These are phyloP conservation scores for Stegodyphus dumicola DNA, from an alignment of 1,140 invertebrate genomes.

Conservation along the genomic window DNA sequence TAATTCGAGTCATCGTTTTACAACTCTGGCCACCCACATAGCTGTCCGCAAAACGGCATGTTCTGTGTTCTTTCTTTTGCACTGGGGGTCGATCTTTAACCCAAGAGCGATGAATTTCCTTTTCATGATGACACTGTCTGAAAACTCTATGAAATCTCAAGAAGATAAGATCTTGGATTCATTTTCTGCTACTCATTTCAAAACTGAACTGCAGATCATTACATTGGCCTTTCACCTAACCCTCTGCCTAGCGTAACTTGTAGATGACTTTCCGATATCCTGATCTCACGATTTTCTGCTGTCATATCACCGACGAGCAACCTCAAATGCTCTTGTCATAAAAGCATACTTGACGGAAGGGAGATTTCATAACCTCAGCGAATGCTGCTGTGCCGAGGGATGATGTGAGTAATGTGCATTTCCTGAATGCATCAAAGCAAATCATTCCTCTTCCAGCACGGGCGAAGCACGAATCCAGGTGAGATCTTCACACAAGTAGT, in stretches of 20 bases:
- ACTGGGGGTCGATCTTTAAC: conserved; percentile 20
- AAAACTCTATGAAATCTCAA: conserved; percentile 50
- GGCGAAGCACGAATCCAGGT: no score
- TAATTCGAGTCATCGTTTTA: no score
- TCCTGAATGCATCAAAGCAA: no score
- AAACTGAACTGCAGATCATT: conserved; percentile 1
- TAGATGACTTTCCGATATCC: conserved; percentile 39
- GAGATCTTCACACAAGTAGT: no score
- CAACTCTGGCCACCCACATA: conserved; percentile 11
- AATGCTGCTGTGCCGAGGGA: no score
- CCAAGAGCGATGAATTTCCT: conserved; percentile 50
- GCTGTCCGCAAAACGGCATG: conserved; percentile 31
- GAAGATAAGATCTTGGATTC: conserved; percentile 46
- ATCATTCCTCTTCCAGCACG: no score
- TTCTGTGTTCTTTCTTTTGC: conserved; percentile 20
- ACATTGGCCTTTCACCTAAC: conserved; percentile 28
- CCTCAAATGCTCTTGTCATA: no score
- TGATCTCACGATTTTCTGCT: neutral
- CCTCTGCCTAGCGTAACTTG: neutral
- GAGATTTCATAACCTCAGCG: no score
- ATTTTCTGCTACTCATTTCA: conserved; percentile 13
- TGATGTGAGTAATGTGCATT: no score
- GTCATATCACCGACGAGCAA: neutral
- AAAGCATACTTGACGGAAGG: no score
- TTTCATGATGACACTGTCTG: conserved; percentile 52